phyloP scores from a whole-genome alignment of 2,888 invertebrate species.

The Leptura quadrifasciata region DNA sequence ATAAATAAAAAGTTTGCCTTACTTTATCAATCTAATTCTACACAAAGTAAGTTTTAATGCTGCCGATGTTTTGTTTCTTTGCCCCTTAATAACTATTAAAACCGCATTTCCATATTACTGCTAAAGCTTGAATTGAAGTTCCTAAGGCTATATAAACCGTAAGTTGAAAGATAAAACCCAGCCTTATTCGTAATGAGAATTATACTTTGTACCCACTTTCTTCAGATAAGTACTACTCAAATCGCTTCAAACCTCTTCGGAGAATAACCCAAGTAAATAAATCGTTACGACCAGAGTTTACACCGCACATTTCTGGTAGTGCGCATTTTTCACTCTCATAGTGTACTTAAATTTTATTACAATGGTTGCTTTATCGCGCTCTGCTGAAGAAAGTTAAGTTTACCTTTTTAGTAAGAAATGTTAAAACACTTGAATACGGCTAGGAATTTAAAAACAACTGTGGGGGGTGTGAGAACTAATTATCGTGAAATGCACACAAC shows the following conservation, averaged over 20 bases:
- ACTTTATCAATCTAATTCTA: neutral
- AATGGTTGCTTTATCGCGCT: too few species aligned
- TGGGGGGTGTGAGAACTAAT: too few species aligned
- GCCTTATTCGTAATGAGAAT: constrained; percentile 19
- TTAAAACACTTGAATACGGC: too few species aligned
- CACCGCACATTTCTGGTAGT: too few species aligned
- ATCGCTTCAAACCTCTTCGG: neutral
- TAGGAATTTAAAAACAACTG: too few species aligned
- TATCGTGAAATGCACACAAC: too few species aligned
- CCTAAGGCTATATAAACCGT: constrained; percentile 1
- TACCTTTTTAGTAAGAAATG: too few species aligned
- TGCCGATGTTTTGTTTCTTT: neutral
- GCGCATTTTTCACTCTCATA: too few species aligned
- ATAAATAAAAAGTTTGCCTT: neutral
- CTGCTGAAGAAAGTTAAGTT: too few species aligned
- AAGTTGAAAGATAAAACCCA: constrained; percentile 8
- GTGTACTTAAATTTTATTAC: too few species aligned
- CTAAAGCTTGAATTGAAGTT: neutral
- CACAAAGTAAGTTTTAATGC: neutral
- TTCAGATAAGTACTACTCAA: neutral
- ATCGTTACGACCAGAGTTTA: too few species aligned
- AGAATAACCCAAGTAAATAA: neutral
- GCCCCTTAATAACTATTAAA: neutral
- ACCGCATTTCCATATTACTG: constrained; percentile 15
- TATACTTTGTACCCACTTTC: neutral